Percentiles rank a stretch among this genome's conserved stretches.
phyloP scores from a whole-genome alignment of 30 jellyfish, hydroid and myxozoan genomes.

The Sanderia malayensis region DNA sequence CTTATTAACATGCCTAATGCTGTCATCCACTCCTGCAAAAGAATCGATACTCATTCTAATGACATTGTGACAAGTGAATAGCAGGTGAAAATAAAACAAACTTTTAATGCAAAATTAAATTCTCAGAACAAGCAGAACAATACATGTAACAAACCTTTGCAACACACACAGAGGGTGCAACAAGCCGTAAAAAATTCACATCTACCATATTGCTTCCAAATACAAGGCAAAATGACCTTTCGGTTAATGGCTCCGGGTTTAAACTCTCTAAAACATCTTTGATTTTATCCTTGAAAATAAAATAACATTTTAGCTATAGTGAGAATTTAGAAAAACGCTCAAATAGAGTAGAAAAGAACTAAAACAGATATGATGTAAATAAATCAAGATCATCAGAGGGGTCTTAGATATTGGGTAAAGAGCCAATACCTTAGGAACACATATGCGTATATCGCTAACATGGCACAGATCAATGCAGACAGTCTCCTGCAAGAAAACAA shows the following conservation, averaged over 20 bases:
- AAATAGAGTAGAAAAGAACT: too few species aligned
- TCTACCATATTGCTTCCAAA: constrained; percentile 65
- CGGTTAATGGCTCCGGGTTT: constrained; percentile 49
- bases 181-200: constrained; percentile 38
- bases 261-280: constrained; percentile 35
- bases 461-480: constrained; percentile 50
- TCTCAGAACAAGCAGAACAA: too few species aligned
- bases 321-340: too few species aligned
- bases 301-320: too few species aligned
- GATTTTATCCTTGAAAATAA: constrained; percentile 29
- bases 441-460: constrained; percentile 50
- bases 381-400: too few species aligned
- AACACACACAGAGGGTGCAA: constrained; percentile 34
- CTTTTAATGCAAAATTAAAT: too few species aligned
- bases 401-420: too few species aligned
- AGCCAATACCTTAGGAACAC: constrained; percentile 31
- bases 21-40: constrained; percentile 62
- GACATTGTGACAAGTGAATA: too few species aligned
- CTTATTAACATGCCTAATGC: constrained; percentile 31
- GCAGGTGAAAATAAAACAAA: not conserved
- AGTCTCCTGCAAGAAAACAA: constrained; percentile 31
- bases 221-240: constrained; percentile 60
- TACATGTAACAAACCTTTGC: constrained; percentile 52
- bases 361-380: too few species aligned
- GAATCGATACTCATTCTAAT: too few species aligned